Evolutionary conservation across 2,113 vertebrate genomes (phyloP).

Genomic region (Camelus dromedarius): DNA sequence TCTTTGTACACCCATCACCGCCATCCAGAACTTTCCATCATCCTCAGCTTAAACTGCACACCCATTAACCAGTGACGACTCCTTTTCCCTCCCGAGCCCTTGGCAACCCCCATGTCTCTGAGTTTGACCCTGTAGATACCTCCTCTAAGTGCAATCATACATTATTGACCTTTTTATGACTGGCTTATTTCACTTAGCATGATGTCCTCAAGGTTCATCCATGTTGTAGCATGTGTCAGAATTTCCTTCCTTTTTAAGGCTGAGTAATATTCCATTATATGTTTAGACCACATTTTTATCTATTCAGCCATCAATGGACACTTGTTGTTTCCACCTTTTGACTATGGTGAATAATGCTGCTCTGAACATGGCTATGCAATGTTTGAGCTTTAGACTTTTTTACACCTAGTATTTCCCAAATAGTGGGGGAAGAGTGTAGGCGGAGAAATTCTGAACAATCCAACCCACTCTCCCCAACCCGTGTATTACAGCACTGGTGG

Average conservation of each 20-base stretch:
- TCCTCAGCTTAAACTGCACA: not conserved
- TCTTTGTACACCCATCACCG: fast-evolving
- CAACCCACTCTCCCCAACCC: fast-evolving
- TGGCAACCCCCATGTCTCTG: not conserved
- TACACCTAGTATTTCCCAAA: not conserved
- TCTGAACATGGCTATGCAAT: not conserved
- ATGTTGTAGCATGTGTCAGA: not conserved
- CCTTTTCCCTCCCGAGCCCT: fast-evolving
- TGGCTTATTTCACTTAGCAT: not conserved
- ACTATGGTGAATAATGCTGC: not conserved
- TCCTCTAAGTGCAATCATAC: fast-evolving
- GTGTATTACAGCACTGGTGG: not conserved
- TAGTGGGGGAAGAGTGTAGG: not conserved
- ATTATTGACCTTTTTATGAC: not conserved
- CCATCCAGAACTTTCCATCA: not conserved
- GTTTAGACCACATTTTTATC: not conserved
- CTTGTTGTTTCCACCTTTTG: not conserved
- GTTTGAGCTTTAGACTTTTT: not conserved
- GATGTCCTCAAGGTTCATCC: not conserved
- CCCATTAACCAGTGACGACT: not conserved
- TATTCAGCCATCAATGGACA: not conserved
- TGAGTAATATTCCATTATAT: not conserved
- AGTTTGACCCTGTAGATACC: not conserved
- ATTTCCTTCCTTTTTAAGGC: not conserved
- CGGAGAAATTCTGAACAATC: not conserved